Evolutionary conservation across 2,797 vertebrate genomes (phyloP), one percentile per base, ranked within the genome.

Genomic region (Rhinophrynus dorsalis): DNA sequence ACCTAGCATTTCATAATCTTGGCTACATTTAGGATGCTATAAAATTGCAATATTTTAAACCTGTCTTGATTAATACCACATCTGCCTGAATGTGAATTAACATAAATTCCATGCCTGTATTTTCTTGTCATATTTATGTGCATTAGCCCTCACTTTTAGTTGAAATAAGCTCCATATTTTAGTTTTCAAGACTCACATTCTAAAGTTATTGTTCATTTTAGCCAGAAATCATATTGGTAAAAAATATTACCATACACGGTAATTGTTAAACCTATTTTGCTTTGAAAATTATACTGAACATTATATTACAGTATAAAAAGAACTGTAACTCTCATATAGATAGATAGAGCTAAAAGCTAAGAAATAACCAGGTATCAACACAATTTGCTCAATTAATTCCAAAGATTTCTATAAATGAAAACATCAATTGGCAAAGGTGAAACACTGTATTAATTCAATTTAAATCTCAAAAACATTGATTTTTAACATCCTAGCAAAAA

Each of bases 41-140:
- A 67, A 42, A 70, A 80, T 29, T 63, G 81, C 76, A 83, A 85
- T 82, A 69, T 61, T 69, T 79, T 74, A 76, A 61, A 52, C 12
- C 78, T 81, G 48, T 33, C 44, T 78, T 85, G 80, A 85, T 88
- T 86, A 81, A 86, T 84, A 68, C 63, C 81, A 79, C 75, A 74
- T 79, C 77, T 56, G 68, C 81, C 84, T 54, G 35, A 66, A 78
- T 26, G 35, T 66, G 81, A 80, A 85, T 81, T 66, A 75, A 30
- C 75, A 85, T 86, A 85, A 87, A 86, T 86, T 85, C 65, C 76
- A 76, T 76, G 68, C 77, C 77, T 82, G 64, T 52, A 78, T 70
- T 83, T 85, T 79, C 73, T 38, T 76, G 75, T 75, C 70, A 33
- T 76, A 81, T 83, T 80, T 74, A 83, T 78, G 50, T 57, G 57